phyloP scores from a whole-genome alignment of 2,888 invertebrate genomes.

The Rhyacophila evoluta region DNA sequence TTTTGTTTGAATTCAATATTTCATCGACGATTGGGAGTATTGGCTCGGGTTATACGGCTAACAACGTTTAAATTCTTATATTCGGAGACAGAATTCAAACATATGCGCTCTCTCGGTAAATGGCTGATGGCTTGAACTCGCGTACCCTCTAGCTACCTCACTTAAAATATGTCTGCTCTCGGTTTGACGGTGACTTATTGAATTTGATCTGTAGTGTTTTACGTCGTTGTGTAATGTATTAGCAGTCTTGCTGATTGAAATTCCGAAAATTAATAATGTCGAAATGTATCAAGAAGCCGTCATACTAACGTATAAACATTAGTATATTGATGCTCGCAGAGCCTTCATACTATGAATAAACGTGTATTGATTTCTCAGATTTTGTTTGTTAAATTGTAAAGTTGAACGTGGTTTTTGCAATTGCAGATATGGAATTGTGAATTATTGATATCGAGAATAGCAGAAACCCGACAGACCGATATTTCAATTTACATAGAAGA shows the following conservation, averaged over 20 bases:
- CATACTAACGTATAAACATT: conserved; percentile 7
- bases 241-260: not conserved
- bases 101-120: conserved; percentile 50
- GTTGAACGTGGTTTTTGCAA: conserved; percentile 37
- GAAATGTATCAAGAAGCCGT: not conserved
- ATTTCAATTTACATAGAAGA: not conserved
- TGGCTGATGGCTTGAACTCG: conserved; percentile 41
- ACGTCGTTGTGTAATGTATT: not conserved
- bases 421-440: conserved; percentile 42
- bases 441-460: conserved; percentile 31
- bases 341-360: conserved; percentile 27
- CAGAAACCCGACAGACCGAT: not conserved
- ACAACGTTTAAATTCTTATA: not conserved
- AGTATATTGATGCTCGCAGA: not conserved
- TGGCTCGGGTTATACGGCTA: conserved; percentile 14
- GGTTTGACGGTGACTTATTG: conserved; percentile 48
- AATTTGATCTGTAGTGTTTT: conserved; percentile 27
- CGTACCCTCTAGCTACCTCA: conserved; percentile 46
- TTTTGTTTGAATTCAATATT: conserved; percentile 46
- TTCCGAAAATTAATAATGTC: conserved; percentile 7
- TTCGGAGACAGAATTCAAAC: conserved; percentile 39
- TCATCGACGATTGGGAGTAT: conserved; percentile 40
- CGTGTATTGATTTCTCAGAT: conserved; percentile 42
- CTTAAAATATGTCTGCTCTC: conserved; percentile 49
- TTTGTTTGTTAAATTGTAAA: conserved; percentile 23